Base-by-base conservation (phyloP, 2,888 invertebrate species). In the Plusia festucae region DNA sequence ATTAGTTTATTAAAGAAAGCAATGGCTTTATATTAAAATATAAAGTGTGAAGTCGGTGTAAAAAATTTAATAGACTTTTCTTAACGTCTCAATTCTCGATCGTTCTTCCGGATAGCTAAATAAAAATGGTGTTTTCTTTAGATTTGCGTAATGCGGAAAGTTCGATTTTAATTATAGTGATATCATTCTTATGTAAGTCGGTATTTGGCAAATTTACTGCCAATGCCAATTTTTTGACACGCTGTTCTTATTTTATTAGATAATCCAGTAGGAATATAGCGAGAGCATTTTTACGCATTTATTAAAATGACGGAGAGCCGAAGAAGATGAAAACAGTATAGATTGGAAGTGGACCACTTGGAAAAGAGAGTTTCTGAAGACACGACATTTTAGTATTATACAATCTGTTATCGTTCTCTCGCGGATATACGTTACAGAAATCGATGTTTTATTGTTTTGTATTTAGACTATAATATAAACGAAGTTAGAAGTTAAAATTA, bases 61-160 rank as follows among this genome's bases (percentile, higher is more conserved):
- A 32, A 16, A 32, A 7, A 59, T 60, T 66, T 55, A 55, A 53
- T 60, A 27, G 15, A 3, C 4, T 61, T 65, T 58, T 65, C 18
- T 55, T 51, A 40, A 8, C 20, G 32, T 24, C 30, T 55, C 22
- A 22, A 55, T 51, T 57, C 13, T 58, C 51, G 34, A 74, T 56
- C 46, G 24, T 15, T 55, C 52, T 62, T 68, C 58, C 56, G 56
- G 54, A 66, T 65, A 51, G 51, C 61, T 58, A 60, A 76, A 79
- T 53, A 64, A 1, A 5, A 53, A 27, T 53, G 7, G 13, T 49
- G 27, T 60, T 72, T 65, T 65, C 18, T 44, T 58, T 58, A 40
- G 22, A 53, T 53, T 72, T 79, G 63, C 69, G 63, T 65, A 65
- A 67, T 61, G 20, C 58, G 56, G 60, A 60, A 58, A 58, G 15